Conservation (phyloP, 2,888 invertebrate genomes). For the Papilio elwesi region DNA sequence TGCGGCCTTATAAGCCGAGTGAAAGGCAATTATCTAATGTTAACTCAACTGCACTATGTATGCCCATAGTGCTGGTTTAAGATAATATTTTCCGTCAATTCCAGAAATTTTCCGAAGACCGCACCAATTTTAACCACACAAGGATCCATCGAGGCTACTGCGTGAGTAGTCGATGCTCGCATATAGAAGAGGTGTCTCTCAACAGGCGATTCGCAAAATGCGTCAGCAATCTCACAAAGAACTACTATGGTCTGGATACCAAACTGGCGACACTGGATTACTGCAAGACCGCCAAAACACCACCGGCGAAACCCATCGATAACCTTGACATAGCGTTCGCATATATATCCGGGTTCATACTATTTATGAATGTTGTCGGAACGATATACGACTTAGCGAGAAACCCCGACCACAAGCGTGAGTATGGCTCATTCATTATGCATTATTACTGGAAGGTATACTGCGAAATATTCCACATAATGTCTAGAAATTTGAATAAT, state of each 20-base stretch:
- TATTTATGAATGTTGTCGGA: slow-evolving; percentile 45
- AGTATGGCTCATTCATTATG: slow-evolving; percentile 31
- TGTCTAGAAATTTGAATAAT: not conserved
- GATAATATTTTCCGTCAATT: not conserved
- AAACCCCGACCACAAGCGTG: slow-evolving; percentile 47
- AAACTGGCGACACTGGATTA: slow-evolving; percentile 45
- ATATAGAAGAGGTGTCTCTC: slow-evolving; percentile 38
- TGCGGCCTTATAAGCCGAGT: too few relatives aligned
- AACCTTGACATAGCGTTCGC: slow-evolving; percentile 45
- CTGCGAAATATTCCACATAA: slow-evolving; percentile 4
- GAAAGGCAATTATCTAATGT: too few relatives aligned
- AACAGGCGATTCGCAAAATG: slow-evolving; percentile 45
- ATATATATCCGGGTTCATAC: slow-evolving; percentile 40
- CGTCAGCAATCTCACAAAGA: slow-evolving; percentile 46
- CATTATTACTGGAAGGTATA: not conserved
- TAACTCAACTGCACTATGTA: too few relatives aligned
- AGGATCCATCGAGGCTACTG: slow-evolving; percentile 51
- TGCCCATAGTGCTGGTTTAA: too few relatives aligned
- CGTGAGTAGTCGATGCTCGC: slow-evolving; percentile 45
- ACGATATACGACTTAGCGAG: slow-evolving; percentile 46
- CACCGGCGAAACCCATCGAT: slow-evolving; percentile 41
- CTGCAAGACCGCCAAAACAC: slow-evolving; percentile 43
- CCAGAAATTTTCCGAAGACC: slow-evolving; percentile 45
- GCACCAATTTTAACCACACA: slow-evolving; percentile 49
- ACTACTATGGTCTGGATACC: slow-evolving; percentile 43